Conservation (phyloP, 2,888 invertebrate species). For the Linnaemya vulpina region DNA sequence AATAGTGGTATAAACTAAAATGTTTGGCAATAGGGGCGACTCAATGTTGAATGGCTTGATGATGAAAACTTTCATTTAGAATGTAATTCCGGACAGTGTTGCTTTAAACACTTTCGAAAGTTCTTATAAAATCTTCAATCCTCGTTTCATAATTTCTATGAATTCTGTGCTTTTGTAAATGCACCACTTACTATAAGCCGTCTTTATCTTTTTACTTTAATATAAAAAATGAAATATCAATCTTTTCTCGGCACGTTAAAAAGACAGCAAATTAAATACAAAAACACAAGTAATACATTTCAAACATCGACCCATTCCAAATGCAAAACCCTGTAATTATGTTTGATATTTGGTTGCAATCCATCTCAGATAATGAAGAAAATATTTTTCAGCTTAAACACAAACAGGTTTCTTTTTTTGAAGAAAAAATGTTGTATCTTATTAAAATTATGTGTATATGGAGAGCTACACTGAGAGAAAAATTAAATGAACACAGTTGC, state of each 20-base stretch:
- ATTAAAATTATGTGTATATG: background rate
- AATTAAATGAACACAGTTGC: background rate
- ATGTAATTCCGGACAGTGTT: no score
- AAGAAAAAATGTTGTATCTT: conserved; percentile 16
- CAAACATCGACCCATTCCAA: background rate
- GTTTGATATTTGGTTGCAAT: conserved; percentile 43
- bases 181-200: no score
- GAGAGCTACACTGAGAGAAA: conserved; percentile 38
- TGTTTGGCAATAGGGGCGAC: background rate
- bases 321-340: background rate
- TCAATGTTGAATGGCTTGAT: background rate
- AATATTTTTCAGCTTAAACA: conserved; percentile 59
- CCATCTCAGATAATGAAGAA: conserved; percentile 45
- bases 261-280: no score
- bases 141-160: no score
- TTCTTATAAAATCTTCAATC: no score
- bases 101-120: no score
- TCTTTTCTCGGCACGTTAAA: no score
- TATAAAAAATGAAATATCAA: no score
- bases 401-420: conserved; percentile 58
- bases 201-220: no score
- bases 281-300: background rate
- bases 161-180: no score
- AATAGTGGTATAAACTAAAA: background rate
- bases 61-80: no score